These are phyloP conservation scores for Bombyx mandarina DNA, from an alignment of 1,140 invertebrate genomes.

Conservation along the genomic window DNA sequence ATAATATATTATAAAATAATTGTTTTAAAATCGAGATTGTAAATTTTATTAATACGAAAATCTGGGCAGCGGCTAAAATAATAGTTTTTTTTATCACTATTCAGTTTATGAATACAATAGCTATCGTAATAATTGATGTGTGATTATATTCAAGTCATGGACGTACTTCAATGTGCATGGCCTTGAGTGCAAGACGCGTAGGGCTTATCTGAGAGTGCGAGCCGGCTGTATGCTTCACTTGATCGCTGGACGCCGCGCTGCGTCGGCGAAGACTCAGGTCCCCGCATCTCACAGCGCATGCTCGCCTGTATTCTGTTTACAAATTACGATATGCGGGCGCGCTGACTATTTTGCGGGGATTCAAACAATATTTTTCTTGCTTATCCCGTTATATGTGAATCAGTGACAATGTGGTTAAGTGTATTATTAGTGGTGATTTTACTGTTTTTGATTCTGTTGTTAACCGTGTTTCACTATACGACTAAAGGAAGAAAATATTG, in stretches of 20 bases:
- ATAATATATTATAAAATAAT: too few species aligned
- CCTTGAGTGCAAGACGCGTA: slow-evolving; percentile 38
- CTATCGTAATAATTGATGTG: slow-evolving; percentile 29
- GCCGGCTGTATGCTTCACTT: slow-evolving; percentile 37
- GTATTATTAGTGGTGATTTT: slow-evolving; percentile 37
- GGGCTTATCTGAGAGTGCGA: slow-evolving; percentile 50
- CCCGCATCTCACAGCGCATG: slow-evolving; percentile 16
- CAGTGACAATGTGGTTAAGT: slow-evolving; percentile 46
- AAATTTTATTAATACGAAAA: too few species aligned
- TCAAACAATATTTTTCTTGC: neutral
- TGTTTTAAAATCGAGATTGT: too few species aligned
- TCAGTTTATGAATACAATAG: slow-evolving; percentile 47
- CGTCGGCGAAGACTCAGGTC: slow-evolving; percentile 7
- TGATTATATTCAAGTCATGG: slow-evolving; percentile 53
- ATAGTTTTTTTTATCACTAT: slow-evolving; percentile 26
- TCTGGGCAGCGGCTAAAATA: too few species aligned
- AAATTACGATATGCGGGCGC: slow-evolving; percentile 21
- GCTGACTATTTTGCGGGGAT: slow-evolving; percentile 6
- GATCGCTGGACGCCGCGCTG: slow-evolving; percentile 31
- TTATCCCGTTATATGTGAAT: slow-evolving; percentile 8
- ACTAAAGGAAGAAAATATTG: slow-evolving; percentile 58
- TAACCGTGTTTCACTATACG: slow-evolving; percentile 48
- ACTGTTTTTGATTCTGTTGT: slow-evolving; percentile 29
- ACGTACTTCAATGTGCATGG: slow-evolving; percentile 48
- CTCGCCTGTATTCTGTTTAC: slow-evolving; percentile 47